A percentile compares a stretch with the other conserved stretches of the same genome.
These are phyloP conservation scores for Cheilosia impressa DNA, from an alignment of 2,888 invertebrate genomes.

Conservation along the genomic window DNA sequence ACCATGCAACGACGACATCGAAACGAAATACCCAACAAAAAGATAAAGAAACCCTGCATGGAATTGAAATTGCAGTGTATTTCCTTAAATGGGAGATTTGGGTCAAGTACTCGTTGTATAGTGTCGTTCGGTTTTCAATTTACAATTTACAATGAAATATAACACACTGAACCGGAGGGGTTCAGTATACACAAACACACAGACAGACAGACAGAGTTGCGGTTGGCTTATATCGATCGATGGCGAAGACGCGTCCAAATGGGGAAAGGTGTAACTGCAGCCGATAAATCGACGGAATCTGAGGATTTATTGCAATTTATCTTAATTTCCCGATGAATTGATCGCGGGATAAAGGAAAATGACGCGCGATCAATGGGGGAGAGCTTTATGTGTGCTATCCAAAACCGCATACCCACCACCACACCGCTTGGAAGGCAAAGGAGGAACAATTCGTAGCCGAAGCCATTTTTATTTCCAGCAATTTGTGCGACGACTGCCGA, in stretches of 20 bases:
- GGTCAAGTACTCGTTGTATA: constrained; percentile 60
- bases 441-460: constrained; percentile 28
- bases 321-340: constrained; percentile 54
- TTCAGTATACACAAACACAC: neutral
- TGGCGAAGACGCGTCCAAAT: constrained; percentile 1
- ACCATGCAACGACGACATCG: constrained; percentile 47
- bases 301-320: constrained; percentile 57
- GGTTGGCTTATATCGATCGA: constrained; percentile 49
- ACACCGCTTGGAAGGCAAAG: neutral
- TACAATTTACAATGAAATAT: constrained; percentile 31
- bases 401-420: constrained; percentile 12
- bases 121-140: constrained; percentile 38
- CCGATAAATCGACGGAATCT: constrained; percentile 53
- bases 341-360: constrained; percentile 39
- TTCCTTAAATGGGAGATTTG: constrained; percentile 71
- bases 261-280: constrained; percentile 36
- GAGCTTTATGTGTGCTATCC: neutral
- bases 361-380: constrained; percentile 26
- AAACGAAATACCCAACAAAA: constrained; percentile 24
- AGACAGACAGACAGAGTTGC: neutral
- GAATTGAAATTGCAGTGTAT: constrained; percentile 54
- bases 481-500: constrained; percentile 53
- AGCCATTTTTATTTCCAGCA: constrained; percentile 27
- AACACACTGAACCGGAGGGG: constrained; percentile 26
- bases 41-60: constrained; percentile 66